Percentiles rank a stretch among this genome's conserved stretches.
Evolutionary conservation across 1,140 invertebrate genomes (phyloP).

Genomic region (Bathynomus jamesi): DNA sequence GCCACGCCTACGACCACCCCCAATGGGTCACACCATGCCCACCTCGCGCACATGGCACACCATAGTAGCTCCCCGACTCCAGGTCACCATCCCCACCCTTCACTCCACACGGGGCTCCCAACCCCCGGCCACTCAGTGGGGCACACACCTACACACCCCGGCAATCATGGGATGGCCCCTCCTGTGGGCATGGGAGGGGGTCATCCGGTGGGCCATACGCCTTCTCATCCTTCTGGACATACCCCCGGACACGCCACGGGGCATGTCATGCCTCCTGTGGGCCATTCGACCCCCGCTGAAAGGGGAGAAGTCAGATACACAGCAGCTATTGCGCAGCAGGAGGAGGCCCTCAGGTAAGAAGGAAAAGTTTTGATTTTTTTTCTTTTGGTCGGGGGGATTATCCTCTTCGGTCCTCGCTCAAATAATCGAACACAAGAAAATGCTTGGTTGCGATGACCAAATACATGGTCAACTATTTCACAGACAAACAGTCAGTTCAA

Average conservation of each 20-base stretch:
- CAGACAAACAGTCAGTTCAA: too few relatives aligned
- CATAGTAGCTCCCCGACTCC: constrained; percentile 10
- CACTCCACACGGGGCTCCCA: neutral
- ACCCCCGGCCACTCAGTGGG: neutral
- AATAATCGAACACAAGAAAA: too few relatives aligned
- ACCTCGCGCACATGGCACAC: constrained; percentile 16
- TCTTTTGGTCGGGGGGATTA: too few relatives aligned
- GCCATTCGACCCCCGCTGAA: constrained; percentile 4
- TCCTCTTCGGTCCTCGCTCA: too few relatives aligned
- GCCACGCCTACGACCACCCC: constrained; percentile 26
- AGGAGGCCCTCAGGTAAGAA: constrained; percentile 32
- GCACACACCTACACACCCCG: neutral
- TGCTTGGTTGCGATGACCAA: too few relatives aligned
- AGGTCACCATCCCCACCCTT: constrained; percentile 9
- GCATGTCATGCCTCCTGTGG: neutral
- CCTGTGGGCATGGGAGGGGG: neutral
- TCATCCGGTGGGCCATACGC: neutral
- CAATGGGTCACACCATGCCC: constrained; percentile 3
- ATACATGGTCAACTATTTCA: too few relatives aligned
- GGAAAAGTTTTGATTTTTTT: neutral
- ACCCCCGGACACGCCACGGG: neutral
- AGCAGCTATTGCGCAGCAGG: constrained; percentile 29
- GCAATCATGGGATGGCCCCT: neutral
- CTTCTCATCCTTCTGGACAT: constrained; percentile 13
- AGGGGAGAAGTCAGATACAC: constrained; percentile 28